A percentile compares a stretch with the other conserved stretches of the same genome.
phyloP scores from a whole-genome alignment of 2,113 vertebrate genomes.

The Lathamus discolor region DNA sequence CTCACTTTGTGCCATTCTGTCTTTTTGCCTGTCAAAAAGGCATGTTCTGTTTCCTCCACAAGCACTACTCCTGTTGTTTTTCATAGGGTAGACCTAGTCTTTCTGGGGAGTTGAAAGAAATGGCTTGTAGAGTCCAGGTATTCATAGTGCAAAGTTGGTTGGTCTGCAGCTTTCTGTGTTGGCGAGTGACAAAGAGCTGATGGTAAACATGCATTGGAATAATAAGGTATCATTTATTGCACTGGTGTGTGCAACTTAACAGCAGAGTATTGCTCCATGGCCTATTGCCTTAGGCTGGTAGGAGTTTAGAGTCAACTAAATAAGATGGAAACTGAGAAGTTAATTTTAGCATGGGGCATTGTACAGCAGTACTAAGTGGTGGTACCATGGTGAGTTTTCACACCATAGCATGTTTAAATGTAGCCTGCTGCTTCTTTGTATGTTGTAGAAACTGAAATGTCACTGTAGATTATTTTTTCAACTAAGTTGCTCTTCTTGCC shows the following conservation, averaged over 20 bases:
- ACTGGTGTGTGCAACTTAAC: not conserved
- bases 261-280: not conserved
- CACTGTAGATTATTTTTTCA: not conserved
- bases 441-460: not conserved
- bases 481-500: not conserved
- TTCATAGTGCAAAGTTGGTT: not conserved
- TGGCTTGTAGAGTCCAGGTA: not conserved
- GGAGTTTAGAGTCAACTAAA: not conserved
- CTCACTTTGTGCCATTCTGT: not conserved
- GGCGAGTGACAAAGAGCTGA: not conserved
- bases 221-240: not conserved
- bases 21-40: not conserved
- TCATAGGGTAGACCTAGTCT: not conserved
- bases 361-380: not conserved
- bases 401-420: not conserved
- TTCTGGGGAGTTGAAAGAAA: not conserved
- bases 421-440: not conserved
- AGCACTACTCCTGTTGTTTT: not conserved
- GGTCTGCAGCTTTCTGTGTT: not conserved
- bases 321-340: not conserved
- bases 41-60: not conserved
- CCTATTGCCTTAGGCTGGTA: not conserved
- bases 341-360: not conserved
- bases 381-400: not conserved
- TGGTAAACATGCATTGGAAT: not conserved